Conservation (phyloP, 1,140 invertebrate species). For the Leptinotarsa texana region DNA sequence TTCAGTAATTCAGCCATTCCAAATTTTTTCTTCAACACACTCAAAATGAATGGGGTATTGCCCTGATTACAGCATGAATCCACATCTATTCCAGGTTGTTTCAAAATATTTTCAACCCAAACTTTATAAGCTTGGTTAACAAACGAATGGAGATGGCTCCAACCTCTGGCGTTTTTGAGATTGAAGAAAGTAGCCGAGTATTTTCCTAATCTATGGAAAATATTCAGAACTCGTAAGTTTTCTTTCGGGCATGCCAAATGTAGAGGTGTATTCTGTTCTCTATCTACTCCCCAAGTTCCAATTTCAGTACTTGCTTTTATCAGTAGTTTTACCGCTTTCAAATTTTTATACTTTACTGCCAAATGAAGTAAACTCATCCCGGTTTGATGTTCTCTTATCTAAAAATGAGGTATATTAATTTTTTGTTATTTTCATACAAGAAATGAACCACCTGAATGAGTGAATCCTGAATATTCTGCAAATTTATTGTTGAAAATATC, state of each 20-base stretch:
- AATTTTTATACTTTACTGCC: background rate
- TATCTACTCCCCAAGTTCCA: slow-evolving; percentile 4
- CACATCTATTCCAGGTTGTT: background rate
- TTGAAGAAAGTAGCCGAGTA: background rate
- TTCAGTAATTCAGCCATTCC: background rate
- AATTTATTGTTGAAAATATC: background rate
- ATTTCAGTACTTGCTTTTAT: background rate
- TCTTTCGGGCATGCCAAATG: background rate
- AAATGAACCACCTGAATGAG: background rate
- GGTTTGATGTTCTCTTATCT: slow-evolving; percentile 12
- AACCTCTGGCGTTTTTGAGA: background rate
- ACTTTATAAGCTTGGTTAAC: background rate
- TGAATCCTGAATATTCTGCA: slow-evolving; percentile 2
- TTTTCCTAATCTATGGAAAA: background rate
- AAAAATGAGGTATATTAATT: background rate
- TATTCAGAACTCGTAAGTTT: background rate
- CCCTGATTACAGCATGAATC: background rate
- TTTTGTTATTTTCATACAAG: no score
- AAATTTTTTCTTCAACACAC: background rate
- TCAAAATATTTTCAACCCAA: background rate
- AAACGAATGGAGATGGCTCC: background rate
- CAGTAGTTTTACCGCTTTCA: background rate
- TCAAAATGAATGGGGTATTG: background rate
- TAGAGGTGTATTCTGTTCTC: slow-evolving; percentile 4
- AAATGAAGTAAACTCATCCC: slow-evolving; percentile 19